Percentiles rank a stretch among this genome's conserved stretches.
These are phyloP conservation scores for Pomacea maculata DNA, from an alignment of 1,140 invertebrate genomes.

Conservation along the genomic window DNA sequence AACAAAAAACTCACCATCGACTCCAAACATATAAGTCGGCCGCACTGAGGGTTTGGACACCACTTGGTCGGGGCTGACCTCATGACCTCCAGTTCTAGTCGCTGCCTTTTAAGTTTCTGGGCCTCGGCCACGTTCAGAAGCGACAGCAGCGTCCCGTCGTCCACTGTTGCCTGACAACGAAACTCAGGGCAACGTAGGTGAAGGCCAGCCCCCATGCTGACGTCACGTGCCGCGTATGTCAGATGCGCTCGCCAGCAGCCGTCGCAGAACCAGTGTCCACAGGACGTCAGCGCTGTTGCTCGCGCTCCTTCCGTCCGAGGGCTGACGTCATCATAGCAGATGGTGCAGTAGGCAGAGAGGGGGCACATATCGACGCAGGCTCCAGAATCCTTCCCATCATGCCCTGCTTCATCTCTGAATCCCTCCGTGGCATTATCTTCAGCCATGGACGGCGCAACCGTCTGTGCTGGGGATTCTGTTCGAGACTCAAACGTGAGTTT, in stretches of 20 bases:
- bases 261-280: constrained; percentile 51
- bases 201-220: not conserved
- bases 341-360: constrained; percentile 10
- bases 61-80: constrained; percentile 29
- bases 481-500: no score
- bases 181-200: constrained; percentile 39
- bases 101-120: constrained; percentile 19
- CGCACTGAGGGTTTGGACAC: constrained; percentile 48
- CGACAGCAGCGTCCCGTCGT: constrained; percentile 34
- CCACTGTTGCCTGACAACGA: constrained; percentile 34
- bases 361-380: not conserved
- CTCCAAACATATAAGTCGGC: constrained; percentile 32
- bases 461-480: no score
- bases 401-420: no score
- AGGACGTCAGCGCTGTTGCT: constrained; percentile 36
- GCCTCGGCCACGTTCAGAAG: constrained; percentile 38
- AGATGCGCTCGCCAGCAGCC: constrained; percentile 45
- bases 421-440: no score
- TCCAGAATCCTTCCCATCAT: no score
- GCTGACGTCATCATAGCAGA: constrained; percentile 35
- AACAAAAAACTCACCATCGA: not conserved
- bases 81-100: constrained; percentile 27
- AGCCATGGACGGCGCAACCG: no score
- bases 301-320: constrained; percentile 4
- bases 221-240: constrained; percentile 13